These are phyloP conservation scores for Melanotaenia maccullochi DNA, from an alignment of 2,797 vertebrate species.

Conservation along the genomic window DNA sequence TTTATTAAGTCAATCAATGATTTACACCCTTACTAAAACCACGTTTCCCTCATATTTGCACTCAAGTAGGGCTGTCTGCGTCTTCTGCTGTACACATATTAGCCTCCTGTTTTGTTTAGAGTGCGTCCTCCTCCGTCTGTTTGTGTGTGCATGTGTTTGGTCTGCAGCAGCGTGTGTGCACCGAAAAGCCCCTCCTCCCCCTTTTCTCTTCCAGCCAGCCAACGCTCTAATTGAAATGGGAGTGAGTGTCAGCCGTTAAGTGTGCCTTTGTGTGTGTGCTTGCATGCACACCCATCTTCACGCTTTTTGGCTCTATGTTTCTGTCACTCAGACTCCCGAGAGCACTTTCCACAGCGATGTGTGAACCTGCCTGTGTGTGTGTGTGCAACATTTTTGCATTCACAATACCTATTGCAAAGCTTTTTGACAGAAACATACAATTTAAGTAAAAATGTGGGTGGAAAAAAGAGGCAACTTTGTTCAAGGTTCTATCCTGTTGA, in stretches of 20 bases:
- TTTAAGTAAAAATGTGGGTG: conserved; percentile 27
- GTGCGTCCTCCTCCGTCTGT: conserved; percentile 29
- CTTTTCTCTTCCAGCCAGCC: conserved; percentile 77
- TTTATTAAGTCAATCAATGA: neutral
- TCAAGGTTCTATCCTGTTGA: conserved; percentile 31
- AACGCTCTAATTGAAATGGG: conserved; percentile 82
- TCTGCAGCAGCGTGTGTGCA: conserved; percentile 67
- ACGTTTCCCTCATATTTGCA: conserved; percentile 1
- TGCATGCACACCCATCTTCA: conserved; percentile 60
- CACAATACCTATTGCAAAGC: conserved; percentile 23
- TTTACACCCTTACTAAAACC: neutral
- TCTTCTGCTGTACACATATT: conserved; percentile 5
- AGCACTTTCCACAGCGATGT: conserved; percentile 57
- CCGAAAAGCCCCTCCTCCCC: conserved; percentile 55
- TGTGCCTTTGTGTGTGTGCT: conserved; percentile 38
- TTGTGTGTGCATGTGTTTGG: conserved; percentile 65
- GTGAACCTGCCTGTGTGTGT: conserved; percentile 52
- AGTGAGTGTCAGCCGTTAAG: conserved; percentile 78
- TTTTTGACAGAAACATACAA: conserved; percentile 46
- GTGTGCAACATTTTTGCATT: conserved; percentile 50
- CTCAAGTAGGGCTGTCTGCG: conserved; percentile 5
- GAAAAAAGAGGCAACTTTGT: conserved; percentile 36
- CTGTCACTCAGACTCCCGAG: conserved; percentile 75
- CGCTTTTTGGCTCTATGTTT: conserved; percentile 69
- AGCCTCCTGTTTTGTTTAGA: conserved; percentile 29